Evolutionary conservation across 2,113 vertebrate species (phyloP), one percentile per base, ranked within the genome.

Genomic region (Myrmophylax atrothorax): DNA sequence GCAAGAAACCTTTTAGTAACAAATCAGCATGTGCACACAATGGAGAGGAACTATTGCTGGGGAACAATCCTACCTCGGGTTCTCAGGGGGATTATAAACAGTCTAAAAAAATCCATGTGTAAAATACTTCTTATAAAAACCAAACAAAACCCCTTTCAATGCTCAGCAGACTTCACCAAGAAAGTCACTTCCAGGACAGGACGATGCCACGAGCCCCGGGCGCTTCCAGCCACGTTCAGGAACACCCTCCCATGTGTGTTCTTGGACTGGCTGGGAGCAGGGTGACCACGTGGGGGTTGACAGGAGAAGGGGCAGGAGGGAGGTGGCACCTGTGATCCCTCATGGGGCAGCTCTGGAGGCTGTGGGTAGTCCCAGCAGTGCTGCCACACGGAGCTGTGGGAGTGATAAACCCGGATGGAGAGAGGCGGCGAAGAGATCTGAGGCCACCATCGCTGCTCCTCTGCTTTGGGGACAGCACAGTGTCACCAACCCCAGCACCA

Each of bases 1-100:
- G 94, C 93, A 96, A 97, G 87, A 96, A 96, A 96, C 79, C 90
- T 93, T 89, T 91, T 91, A 95, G 94, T 85, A 96, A 97, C 95
- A 96, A 95, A 93, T 93, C 93, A 86, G 95, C 92, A 90, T 94
- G 94, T 95, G 92, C 95, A 96, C 94, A 97, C 96, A 95, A 73
- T 85, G 90, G 92, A 94, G 63, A 84, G 72, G 89, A 96, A 93
- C 96, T 96, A 94, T 83, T 88, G 95, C 93, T 67, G 94, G 94
- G 92, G 78, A 84, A 81, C 67, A 75, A 86, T 84, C 52, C 93
- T 96, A 96, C 42, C 67, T 80, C 13, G 52, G 89, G 89, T 42
- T 94, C 69, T 82, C 82, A 74, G 91, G 93, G 89, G 84, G 56
- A 87, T 84, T 92, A 94, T 78, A 92, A 94, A 91, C 74, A 95